phyloP scores from a whole-genome alignment of 2,888 invertebrate genomes.

The Uloborus plumipes region DNA sequence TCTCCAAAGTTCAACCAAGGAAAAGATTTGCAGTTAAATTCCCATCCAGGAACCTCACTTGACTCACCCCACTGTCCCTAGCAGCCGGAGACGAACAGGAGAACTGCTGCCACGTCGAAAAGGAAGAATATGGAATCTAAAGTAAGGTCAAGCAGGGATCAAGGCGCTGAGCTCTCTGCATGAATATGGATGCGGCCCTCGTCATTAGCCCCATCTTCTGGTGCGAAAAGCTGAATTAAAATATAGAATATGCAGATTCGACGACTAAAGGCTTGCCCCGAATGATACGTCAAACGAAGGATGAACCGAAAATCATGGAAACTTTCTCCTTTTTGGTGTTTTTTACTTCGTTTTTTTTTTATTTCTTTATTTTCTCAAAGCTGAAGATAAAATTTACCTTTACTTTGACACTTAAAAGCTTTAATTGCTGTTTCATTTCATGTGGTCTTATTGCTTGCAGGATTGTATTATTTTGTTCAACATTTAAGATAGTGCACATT shows the following conservation, averaged over 20 bases:
- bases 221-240: conserved; percentile 50
- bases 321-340: neutral
- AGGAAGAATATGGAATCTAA: conserved; percentile 30
- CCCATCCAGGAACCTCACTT: neutral
- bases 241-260: conserved; percentile 56
- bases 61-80: neutral
- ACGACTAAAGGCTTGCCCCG: conserved; percentile 7
- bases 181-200: conserved; percentile 55
- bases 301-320: neutral
- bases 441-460: too few relatives aligned
- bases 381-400: too few relatives aligned
- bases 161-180: conserved; percentile 47
- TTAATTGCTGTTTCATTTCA: too few relatives aligned
- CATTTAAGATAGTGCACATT: too few relatives aligned
- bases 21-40: too few relatives aligned
- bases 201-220: conserved; percentile 41
- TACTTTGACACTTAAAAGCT: too few relatives aligned
- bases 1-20: too few relatives aligned
- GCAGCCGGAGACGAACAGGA: neutral
- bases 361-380: too few relatives aligned
- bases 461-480: too few relatives aligned
- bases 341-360: neutral
- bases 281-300: conserved; percentile 10
- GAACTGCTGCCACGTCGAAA: conserved; percentile 10
- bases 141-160: conserved; percentile 55